Conservation (phyloP, 2,797 vertebrate species). For the Sebastes kiyomatsui region DNA sequence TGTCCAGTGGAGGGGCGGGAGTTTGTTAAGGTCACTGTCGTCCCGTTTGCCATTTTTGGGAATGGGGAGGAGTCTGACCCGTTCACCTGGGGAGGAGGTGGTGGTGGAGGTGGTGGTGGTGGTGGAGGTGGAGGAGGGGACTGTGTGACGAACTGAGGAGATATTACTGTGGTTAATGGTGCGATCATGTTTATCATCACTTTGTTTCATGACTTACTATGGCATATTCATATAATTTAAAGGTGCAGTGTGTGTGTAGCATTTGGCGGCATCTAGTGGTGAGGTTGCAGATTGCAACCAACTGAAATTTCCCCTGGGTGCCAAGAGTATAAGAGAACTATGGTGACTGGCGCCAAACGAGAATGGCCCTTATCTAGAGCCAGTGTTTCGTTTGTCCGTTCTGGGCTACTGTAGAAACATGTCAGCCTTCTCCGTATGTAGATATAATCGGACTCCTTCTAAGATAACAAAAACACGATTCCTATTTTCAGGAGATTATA, state of each 20-base stretch:
- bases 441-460: background rate
- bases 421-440: background rate
- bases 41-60: slow-evolving; percentile 85
- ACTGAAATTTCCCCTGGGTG: background rate
- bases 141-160: slow-evolving; percentile 85
- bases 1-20: slow-evolving; percentile 85
- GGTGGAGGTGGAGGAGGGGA: slow-evolving; percentile 56
- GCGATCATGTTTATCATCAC: background rate
- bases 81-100: slow-evolving; percentile 53
- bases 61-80: slow-evolving; percentile 65
- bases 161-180: slow-evolving; percentile 12
- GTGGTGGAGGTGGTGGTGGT: slow-evolving; percentile 59
- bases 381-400: background rate
- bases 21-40: slow-evolving; percentile 35
- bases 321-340: background rate
- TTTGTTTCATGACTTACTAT: background rate
- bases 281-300: background rate
- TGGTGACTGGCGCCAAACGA: background rate
- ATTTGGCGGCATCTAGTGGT: background rate
- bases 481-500: background rate
- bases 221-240: background rate
- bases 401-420: background rate
- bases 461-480: background rate
- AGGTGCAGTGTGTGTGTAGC: background rate
- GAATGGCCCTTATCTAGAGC: background rate